Conservation (phyloP, 2,113 vertebrate genomes). For the Laticauda colubrina region DNA sequence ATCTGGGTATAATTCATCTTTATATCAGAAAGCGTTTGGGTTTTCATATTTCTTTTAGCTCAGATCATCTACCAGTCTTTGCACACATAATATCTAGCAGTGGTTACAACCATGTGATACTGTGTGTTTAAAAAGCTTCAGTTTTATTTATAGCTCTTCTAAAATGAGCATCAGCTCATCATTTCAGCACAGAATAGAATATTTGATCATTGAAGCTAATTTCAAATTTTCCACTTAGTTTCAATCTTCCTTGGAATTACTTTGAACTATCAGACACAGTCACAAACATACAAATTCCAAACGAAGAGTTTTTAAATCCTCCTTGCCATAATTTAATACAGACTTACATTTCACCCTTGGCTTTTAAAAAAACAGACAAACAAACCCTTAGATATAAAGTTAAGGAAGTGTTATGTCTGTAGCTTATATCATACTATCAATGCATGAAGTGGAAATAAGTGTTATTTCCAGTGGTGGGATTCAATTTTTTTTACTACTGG, state of each 20-base stretch:
- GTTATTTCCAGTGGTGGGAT: neutral
- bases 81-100: constrained; percentile 16
- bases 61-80: neutral
- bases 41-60: constrained; percentile 2
- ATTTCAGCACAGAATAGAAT: constrained; percentile 36
- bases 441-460: neutral
- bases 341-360: neutral
- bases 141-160: constrained; percentile 60
- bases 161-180: constrained; percentile 44
- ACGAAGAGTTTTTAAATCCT: neutral
- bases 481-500: too few species aligned
- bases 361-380: neutral
- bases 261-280: neutral
- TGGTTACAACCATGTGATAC: constrained; percentile 25
- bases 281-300: neutral
- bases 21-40: neutral
- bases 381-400: neutral
- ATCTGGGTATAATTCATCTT: neutral
- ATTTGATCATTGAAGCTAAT: constrained; percentile 40
- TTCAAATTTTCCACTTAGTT: constrained; percentile 37
- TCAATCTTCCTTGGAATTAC: neutral
- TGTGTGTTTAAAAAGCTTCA: constrained; percentile 43
- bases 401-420: neutral
- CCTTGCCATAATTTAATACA: neutral
- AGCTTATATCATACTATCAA: neutral